Evolutionary conservation across 2,888 invertebrate species (phyloP).

Genomic region (Caenorhabditis wallacei): DNA sequence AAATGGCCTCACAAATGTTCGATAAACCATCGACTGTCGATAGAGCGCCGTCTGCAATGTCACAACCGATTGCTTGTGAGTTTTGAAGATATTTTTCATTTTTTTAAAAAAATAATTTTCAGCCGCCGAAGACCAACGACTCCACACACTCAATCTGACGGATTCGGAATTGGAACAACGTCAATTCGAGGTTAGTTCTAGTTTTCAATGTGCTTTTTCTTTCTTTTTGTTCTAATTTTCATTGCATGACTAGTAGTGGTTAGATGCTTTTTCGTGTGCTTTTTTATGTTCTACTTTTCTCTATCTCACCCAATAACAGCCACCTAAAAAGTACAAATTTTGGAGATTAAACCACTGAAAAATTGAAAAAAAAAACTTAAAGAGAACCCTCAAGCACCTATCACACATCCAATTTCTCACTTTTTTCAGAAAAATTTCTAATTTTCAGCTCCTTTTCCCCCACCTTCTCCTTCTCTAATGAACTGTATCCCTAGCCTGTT

Average conservation of each 20-base stretch:
- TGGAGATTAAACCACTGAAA: constrained; percentile 19
- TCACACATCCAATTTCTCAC: constrained; percentile 12
- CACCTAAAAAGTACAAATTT: constrained; percentile 11
- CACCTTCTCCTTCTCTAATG: constrained; percentile 16
- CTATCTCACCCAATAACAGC: not conserved
- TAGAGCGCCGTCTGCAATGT: constrained; percentile 61
- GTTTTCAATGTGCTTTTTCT: constrained; percentile 1
- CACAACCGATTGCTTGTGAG: constrained; percentile 57
- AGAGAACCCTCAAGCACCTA: constrained; percentile 25
- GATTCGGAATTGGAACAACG: constrained; percentile 61
- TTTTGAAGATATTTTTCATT: not conserved
- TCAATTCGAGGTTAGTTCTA: constrained; percentile 52
- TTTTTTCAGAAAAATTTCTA: not conserved
- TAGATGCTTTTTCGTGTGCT: constrained; percentile 30
- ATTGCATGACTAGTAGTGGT: constrained; percentile 1
- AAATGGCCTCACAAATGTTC: constrained; percentile 87
- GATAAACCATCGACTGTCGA: constrained; percentile 64
- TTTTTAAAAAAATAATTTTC: constrained; percentile 16
- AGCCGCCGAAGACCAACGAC: constrained; percentile 46
- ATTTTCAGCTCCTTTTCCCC: constrained; percentile 12
- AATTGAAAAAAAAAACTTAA: constrained; percentile 1
- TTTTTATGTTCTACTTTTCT: constrained; percentile 35
- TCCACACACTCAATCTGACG: constrained; percentile 62
- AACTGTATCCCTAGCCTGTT: constrained; percentile 14
- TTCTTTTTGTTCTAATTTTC: constrained; percentile 5